These are phyloP conservation scores for Rhaphigaster nebulosa DNA, from an alignment of 2,888 invertebrate genomes.

Conservation along the genomic window DNA sequence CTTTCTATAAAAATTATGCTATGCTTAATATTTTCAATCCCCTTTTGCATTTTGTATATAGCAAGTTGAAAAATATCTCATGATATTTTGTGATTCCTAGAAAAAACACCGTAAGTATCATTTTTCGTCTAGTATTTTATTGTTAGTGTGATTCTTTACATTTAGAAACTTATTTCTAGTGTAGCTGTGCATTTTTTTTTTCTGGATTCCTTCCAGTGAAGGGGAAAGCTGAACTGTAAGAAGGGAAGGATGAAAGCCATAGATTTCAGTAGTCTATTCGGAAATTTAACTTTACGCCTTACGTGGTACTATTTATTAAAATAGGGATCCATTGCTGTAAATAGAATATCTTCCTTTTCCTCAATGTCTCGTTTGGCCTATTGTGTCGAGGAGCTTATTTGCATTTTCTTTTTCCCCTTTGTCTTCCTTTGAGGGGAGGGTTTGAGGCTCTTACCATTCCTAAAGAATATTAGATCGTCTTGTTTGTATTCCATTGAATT, in stretches of 20 bases:
- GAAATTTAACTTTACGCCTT: neutral
- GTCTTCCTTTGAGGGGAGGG: constrained; percentile 1
- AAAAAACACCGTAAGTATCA: too few relatives aligned
- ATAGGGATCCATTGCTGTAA: neutral
- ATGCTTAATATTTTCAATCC: too few relatives aligned
- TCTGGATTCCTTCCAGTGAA: neutral
- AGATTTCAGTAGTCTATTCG: neutral
- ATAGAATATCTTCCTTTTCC: constrained; percentile 5
- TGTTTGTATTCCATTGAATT: constrained; percentile 23
- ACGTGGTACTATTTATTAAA: neutral
- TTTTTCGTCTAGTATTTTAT: neutral
- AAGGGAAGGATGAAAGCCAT: neutral
- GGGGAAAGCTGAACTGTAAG: neutral
- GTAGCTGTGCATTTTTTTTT: neutral
- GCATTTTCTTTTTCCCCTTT: neutral
- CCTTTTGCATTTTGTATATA: too few relatives aligned
- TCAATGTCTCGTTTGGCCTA: constrained; percentile 28
- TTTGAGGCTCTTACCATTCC: neutral
- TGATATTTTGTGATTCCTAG: too few relatives aligned
- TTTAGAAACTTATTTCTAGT: neutral
- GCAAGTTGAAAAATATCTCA: too few relatives aligned
- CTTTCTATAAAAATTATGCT: too few relatives aligned
- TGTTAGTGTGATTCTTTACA: neutral
- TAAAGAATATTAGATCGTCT: constrained; percentile 14
- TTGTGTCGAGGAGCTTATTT: neutral